Evolutionary conservation across 2,888 invertebrate genomes (phyloP).

Genomic region (Euspilapteryx auroguttella): DNA sequence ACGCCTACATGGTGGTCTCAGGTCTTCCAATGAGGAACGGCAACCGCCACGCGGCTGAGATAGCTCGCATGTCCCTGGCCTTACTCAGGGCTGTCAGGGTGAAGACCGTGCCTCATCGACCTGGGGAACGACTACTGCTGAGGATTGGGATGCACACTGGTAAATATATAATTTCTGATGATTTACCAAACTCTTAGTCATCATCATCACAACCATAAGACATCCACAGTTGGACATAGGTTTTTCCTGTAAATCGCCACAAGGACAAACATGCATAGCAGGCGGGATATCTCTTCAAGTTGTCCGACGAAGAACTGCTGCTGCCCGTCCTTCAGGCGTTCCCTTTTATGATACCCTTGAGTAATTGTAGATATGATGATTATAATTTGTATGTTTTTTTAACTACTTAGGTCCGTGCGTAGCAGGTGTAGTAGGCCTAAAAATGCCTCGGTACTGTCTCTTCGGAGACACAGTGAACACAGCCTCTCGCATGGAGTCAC

Average conservation of each 20-base stretch:
- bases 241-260: too few species aligned
- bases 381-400: too few species aligned
- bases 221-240: too few species aligned
- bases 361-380: too few species aligned
- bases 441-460: constrained; percentile 93
- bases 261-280: too few species aligned
- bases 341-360: too few species aligned
- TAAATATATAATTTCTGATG: constrained; percentile 20
- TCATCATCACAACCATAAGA: too few species aligned
- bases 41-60: constrained; percentile 88
- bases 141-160: constrained; percentile 94
- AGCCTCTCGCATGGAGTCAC: constrained; percentile 89
- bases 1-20: constrained; percentile 85
- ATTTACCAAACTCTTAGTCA: too few species aligned
- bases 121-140: constrained; percentile 82
- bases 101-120: constrained; percentile 90
- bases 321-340: too few species aligned
- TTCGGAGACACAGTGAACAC: constrained; percentile 94
- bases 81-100: constrained; percentile 82
- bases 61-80: constrained; percentile 89
- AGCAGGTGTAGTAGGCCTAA: constrained; percentile 89
- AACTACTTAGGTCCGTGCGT: constrained; percentile 69
- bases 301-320: too few species aligned
- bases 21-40: constrained; percentile 93
- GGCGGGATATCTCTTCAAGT: too few species aligned